Conservation (phyloP, 2,888 invertebrate genomes). For the Clanis bilineata region DNA sequence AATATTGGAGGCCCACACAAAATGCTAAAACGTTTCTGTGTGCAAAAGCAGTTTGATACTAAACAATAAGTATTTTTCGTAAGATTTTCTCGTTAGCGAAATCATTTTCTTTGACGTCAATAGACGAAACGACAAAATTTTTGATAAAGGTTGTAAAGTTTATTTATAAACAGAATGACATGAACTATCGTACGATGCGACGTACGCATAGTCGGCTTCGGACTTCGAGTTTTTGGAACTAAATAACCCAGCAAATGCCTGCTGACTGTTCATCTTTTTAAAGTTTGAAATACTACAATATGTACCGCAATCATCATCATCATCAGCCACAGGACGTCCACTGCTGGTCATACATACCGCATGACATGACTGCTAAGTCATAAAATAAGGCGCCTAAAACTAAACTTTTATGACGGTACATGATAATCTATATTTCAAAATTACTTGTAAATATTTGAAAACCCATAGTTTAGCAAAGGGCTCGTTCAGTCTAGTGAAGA, state of each 20-base stretch:
- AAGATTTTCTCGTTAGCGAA: constrained; percentile 37
- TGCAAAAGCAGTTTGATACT: constrained; percentile 44
- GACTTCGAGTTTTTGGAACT: background rate
- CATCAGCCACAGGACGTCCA: too few species aligned
- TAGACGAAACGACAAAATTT: constrained; percentile 25
- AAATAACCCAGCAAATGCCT: background rate
- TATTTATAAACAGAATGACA: constrained; percentile 12
- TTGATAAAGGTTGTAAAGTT: constrained; percentile 10
- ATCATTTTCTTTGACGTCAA: constrained; percentile 43
- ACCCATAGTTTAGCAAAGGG: too few species aligned
- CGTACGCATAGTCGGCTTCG: background rate
- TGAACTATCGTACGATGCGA: background rate
- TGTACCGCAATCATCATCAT: too few species aligned
- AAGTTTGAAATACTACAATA: too few species aligned
- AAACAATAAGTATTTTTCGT: constrained; percentile 30
- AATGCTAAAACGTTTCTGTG: constrained; percentile 56
- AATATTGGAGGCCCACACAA: constrained; percentile 40
- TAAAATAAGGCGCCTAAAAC: too few species aligned
- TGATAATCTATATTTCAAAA: too few species aligned
- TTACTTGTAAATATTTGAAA: too few species aligned
- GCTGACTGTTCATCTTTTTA: too few species aligned
- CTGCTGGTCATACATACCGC: too few species aligned
- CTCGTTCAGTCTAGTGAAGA: too few species aligned
- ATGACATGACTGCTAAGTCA: too few species aligned
- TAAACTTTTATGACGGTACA: too few species aligned